Base-by-base conservation (phyloP, 2,888 invertebrate species). In the Odontothrips loti region DNA sequence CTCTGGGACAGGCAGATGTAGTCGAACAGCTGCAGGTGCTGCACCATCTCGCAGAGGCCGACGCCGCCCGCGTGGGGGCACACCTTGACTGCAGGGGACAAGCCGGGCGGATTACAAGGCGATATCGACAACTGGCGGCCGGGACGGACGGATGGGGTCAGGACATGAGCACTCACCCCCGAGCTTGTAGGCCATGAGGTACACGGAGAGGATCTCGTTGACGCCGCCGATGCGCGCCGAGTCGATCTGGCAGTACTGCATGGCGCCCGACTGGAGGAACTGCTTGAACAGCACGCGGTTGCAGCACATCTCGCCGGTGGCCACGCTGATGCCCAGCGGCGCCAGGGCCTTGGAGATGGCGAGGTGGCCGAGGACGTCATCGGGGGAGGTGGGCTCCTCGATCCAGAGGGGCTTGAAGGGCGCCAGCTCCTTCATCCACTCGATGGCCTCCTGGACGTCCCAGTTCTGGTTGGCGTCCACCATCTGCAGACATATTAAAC, bases 31-130 rank as follows among this genome's bases (percentile, higher is more conserved):
- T 96, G 95, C 79, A 97, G 89, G 88, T 97, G 97, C 85, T 96
- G 96, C 1, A 97, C 96, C 93, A 96, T 94, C 89, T 97, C 97
- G 86, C 97, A 97, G 4, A 97, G 90, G 3, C 96, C 97, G 15
- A 97, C 94, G 11, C 97, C 97, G n/a, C 97, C 97, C 82, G 96
- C 96, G 88, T 97, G 97, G 0, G 97, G 97, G 86, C 96, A 96
- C 1, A 97, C 95, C 85, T 95, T 95, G 23, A 96, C 96, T 96
- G 87, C 34, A 88, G 87, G 82, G 34, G 78, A 82, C 17, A 34
- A 81, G 51, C 58, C 12, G 68, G 23, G 23, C 34, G 34, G 6
- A 6, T 43, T 43, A 43, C 3, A 43, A 6, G 6, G 34, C 34
- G 34, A 43, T 6, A 6, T 43, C 2, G 34, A 43, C 34, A 2